Conservation (phyloP, 2,113 vertebrate species). For the Muscicapa adusta region DNA sequence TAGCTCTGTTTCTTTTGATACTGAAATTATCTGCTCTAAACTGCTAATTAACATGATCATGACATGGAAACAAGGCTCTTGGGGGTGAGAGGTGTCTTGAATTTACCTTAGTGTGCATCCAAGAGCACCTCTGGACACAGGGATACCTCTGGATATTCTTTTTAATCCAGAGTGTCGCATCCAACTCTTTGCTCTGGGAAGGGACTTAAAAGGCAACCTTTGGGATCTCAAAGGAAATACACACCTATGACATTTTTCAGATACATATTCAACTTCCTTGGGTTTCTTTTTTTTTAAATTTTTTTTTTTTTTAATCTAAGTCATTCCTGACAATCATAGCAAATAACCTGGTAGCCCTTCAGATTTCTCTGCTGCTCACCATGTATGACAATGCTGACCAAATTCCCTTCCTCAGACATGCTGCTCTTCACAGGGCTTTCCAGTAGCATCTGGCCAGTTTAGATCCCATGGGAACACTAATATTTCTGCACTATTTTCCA, state of each 20-base stretch:
- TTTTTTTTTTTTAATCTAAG: not conserved
- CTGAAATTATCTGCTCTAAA: not conserved
- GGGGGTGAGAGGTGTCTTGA: not conserved
- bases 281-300: not conserved
- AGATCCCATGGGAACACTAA: not conserved
- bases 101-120: not conserved
- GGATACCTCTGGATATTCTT: not conserved
- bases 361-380: not conserved
- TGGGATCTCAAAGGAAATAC: not conserved
- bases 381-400: not conserved
- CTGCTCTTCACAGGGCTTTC: not conserved
- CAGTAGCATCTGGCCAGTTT: not conserved
- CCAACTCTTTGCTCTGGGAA: not conserved
- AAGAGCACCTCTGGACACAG: not conserved
- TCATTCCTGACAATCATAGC: not conserved
- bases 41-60: not conserved
- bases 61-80: not conserved
- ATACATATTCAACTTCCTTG: not conserved
- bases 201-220: not conserved
- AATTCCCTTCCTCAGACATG: not conserved
- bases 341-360: not conserved
- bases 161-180: not conserved
- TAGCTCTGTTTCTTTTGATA: not conserved
- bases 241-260: not conserved
- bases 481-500: not conserved